A percentile compares a stretch with the other conserved stretches of the same genome.
Evolutionary conservation across 2,888 invertebrate genomes (phyloP).

Genomic region (Barypeithes pellucidus): DNA sequence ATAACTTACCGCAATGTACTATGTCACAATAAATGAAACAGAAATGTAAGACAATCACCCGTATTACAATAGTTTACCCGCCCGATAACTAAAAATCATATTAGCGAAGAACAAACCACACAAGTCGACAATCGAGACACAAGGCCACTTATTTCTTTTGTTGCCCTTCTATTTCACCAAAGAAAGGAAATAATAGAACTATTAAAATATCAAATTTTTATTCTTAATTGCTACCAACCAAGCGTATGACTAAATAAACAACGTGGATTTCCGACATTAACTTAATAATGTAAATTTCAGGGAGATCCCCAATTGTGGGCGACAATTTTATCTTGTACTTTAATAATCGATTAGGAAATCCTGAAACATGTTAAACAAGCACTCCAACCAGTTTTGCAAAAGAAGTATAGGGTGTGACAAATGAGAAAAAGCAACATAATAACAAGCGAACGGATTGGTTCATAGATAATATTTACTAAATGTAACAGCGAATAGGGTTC

Average conservation of each 20-base stretch:
- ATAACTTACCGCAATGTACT: background rate
- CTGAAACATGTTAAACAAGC: slow-evolving; percentile 30
- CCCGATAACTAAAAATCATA: slow-evolving; percentile 38
- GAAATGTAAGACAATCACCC: slow-evolving; percentile 11
- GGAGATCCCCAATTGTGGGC: slow-evolving; percentile 14
- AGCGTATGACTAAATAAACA: slow-evolving; percentile 20
- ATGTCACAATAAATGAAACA: background rate
- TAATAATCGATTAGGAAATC: background rate
- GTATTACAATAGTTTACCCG: slow-evolving; percentile 31
- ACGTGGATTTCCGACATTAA: slow-evolving; percentile 21
- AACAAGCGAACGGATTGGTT: background rate
- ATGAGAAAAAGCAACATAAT: background rate
- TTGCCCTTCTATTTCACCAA: slow-evolving; percentile 47
- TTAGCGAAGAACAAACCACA: slow-evolving; percentile 34
- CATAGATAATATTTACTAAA: background rate
- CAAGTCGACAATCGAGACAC: slow-evolving; percentile 34
- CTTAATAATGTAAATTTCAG: background rate
- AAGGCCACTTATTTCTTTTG: slow-evolving; percentile 48
- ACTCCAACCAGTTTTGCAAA: slow-evolving; percentile 33
- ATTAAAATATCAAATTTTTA: slow-evolving; percentile 21
- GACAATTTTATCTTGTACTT: slow-evolving; percentile 8
- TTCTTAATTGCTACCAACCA: slow-evolving; percentile 17
- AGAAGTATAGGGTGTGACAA: slow-evolving; percentile 22
- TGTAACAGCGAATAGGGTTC: too few relatives aligned
- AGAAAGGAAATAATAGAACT: slow-evolving; percentile 21